Evolutionary conservation across 1,140 invertebrate genomes (phyloP), one percentile per base, ranked within the genome.

Genomic region (Bilobella aurantiaca): DNA sequence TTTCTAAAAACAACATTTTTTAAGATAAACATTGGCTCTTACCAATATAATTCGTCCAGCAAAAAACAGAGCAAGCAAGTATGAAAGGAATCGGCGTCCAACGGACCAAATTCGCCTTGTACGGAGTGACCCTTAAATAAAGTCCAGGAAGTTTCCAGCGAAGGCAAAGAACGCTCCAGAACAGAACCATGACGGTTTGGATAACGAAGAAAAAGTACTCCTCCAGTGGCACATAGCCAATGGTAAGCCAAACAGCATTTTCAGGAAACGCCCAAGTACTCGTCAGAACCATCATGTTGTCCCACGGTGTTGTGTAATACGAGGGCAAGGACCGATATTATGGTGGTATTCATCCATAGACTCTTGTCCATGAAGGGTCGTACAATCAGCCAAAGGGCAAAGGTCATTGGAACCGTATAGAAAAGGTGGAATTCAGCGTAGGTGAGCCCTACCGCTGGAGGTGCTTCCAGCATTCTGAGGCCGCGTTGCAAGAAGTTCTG

Each of bases 171-270:
- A 53, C 49, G 21, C 14, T 5, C 49, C 49, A 53, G 49, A 53
- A 23, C 14, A 5, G 25, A 53, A 53, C 49, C 21, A 8, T 23
- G 12, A 53, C 5, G 8, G 49, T 53, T 53, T 53, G 49, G 25
- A 53, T 53, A 23, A 53, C 14, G 23, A 53, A 53, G 49, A 53
- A 53, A 23, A 53, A 53, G 25, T 53, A 53, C 21, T 53, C 49
- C 25, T 53, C 49, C 21, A 53, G 8, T 12, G 49, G 49, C 8
- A 53, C 8, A 5, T 53, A 23, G 12, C 49, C 49, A 5, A 53
- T 53, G 18, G 14, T 12, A 18, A 18, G 14, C 49, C 5, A 53
- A 5, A 23, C 8, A 23, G 8, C 21, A 53, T 8, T 23, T 23
- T 53, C 49, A 53, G 49, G 49, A 23, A 16, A 53, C 21, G 5